A percentile compares a stretch with the other conserved stretches of the same genome.
phyloP scores from a whole-genome alignment of 2,888 invertebrate species.

The Diarsia mendica region DNA sequence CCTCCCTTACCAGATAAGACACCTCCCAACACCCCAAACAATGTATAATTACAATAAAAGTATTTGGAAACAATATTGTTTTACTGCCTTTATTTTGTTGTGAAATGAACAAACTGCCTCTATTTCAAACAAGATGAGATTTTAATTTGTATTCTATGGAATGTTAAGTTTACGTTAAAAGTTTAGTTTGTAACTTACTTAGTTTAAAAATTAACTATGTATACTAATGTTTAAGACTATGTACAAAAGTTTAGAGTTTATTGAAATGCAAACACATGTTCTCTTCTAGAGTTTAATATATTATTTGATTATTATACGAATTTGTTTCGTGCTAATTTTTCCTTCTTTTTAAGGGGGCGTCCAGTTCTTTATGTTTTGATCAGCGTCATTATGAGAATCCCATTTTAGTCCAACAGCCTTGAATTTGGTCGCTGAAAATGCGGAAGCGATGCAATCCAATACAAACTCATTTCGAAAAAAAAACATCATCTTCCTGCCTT shows the following conservation, averaged over 20 bases:
- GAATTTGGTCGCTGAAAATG: not conserved
- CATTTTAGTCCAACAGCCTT: not conserved
- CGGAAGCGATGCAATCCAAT: conserved; percentile 8
- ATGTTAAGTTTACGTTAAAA: conserved; percentile 62
- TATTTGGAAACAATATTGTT: conserved; percentile 68
- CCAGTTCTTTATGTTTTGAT: conserved; percentile 33
- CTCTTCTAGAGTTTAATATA: conserved; percentile 51
- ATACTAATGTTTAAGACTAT: conserved; percentile 56
- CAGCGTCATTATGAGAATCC: conserved; percentile 18
- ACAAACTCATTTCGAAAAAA: not conserved
- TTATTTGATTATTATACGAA: conserved; percentile 40
- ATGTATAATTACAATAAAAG: conserved; percentile 69
- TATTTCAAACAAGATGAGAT: conserved; percentile 73
- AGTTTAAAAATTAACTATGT: conserved; percentile 55
- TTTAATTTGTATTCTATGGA: conserved; percentile 67
- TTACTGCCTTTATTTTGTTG: conserved; percentile 67
- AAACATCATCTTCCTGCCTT: too few species aligned
- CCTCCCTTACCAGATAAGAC: conserved; percentile 82
- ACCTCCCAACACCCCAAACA: conserved; percentile 67
- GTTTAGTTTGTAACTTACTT: conserved; percentile 56
- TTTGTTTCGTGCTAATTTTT: conserved; percentile 30
- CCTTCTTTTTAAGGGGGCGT: conserved; percentile 7
- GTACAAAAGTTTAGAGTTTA: conserved; percentile 55
- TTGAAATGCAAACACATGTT: conserved; percentile 44
- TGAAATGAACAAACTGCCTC: conserved; percentile 73